Evolutionary conservation across 2,797 vertebrate species (phyloP).

Genomic region (Nannoperca australis): DNA sequence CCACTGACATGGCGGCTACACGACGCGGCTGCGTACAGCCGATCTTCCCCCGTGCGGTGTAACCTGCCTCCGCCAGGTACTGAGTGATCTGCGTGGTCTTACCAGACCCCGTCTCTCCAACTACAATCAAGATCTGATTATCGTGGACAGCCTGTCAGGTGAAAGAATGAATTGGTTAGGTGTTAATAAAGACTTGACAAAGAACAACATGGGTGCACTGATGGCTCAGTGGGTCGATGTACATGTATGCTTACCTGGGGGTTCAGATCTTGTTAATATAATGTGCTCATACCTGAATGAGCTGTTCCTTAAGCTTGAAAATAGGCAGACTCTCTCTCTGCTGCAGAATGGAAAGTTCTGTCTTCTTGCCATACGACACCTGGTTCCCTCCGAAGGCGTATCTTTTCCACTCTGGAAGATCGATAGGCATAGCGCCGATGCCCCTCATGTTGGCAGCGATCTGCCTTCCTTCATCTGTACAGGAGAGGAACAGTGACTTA

Average conservation of each 20-base stretch:
- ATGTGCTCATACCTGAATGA: slow-evolving; percentile 87
- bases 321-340: slow-evolving; percentile 95
- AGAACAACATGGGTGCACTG: not conserved
- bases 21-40: slow-evolving; percentile 97
- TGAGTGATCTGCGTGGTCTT: slow-evolving; percentile 99
- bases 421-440: slow-evolving; percentile 94
- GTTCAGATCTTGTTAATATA: not conserved
- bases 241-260: not conserved
- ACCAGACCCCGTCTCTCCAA: slow-evolving; percentile 97
- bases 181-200: not conserved
- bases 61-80: slow-evolving; percentile 96
- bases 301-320: slow-evolving; percentile 93
- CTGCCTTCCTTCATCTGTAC: slow-evolving; percentile 92
- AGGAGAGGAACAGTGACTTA: slow-evolving; percentile 2
- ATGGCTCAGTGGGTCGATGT: not conserved
- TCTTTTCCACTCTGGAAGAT: slow-evolving; percentile 95
- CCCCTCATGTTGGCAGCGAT: slow-evolving; percentile 96
- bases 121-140: slow-evolving; percentile 98
- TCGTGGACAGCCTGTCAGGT: slow-evolving; percentile 94
- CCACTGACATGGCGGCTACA: slow-evolving; percentile 98
- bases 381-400: slow-evolving; percentile 95
- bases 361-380: slow-evolving; percentile 94
- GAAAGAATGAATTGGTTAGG: accelerated
- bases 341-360: slow-evolving; percentile 93
- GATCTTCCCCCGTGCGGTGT: slow-evolving; percentile 95